A percentile compares a stretch with the other conserved stretches of the same genome.
These are phyloP conservation scores for Ormyrus nitidulus DNA, from an alignment of 2,888 invertebrate genomes.

Conservation along the genomic window DNA sequence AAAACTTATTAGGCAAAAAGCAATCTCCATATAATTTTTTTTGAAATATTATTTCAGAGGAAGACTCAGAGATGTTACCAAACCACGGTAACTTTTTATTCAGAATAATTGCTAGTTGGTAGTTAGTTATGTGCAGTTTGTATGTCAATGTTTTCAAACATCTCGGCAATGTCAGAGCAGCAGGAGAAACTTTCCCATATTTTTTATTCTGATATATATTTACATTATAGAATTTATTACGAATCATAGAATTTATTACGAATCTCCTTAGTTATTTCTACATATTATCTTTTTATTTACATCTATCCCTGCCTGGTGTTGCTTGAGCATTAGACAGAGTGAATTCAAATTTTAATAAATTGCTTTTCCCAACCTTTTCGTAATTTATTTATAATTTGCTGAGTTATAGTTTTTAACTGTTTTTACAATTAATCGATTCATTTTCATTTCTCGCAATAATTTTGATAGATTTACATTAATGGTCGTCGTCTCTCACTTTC, in stretches of 20 bases:
- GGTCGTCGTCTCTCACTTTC: slow-evolving; percentile 30
- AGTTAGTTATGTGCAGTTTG: slow-evolving; percentile 54
- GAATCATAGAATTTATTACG: no score
- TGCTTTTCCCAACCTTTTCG: slow-evolving; percentile 12
- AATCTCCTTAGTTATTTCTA: no score
- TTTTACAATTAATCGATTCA: slow-evolving; percentile 30
- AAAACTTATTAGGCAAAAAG: slow-evolving; percentile 51
- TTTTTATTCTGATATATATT: slow-evolving; percentile 12
- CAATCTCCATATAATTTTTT: slow-evolving; percentile 58
- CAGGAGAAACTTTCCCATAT: slow-evolving; percentile 21
- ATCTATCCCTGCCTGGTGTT: slow-evolving; percentile 41
- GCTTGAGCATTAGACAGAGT: slow-evolving; percentile 32
- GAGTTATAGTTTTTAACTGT: slow-evolving; percentile 40
- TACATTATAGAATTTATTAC: background rate
- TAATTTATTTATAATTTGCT: slow-evolving; percentile 22
- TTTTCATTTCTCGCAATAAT: slow-evolving; percentile 18
- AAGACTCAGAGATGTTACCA: slow-evolving; percentile 75
- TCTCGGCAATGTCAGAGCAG: slow-evolving; percentile 48
- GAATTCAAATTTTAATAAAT: background rate
- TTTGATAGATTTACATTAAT: slow-evolving; percentile 13
- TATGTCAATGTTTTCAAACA: slow-evolving; percentile 49
- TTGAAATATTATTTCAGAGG: slow-evolving; percentile 73
- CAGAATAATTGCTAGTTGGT: slow-evolving; percentile 61
- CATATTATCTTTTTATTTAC: slow-evolving; percentile 1
- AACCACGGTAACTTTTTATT: slow-evolving; percentile 73